Conservation (phyloP, 1,140 invertebrate genomes). For the Octopus bimaculoides region DNA sequence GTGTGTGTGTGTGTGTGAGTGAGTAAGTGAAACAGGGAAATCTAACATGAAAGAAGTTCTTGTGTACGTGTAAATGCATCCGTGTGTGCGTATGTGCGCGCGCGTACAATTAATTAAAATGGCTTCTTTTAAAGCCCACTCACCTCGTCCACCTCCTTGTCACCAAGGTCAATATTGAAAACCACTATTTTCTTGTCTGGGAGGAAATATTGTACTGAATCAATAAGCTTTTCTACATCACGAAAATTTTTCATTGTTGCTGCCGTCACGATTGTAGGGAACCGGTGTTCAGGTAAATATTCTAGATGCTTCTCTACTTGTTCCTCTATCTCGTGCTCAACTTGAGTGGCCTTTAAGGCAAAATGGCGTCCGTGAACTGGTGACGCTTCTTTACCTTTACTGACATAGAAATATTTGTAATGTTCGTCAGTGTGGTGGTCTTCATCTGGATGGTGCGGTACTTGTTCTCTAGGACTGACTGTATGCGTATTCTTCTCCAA, state of each 20-base stretch:
- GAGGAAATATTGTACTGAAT: slow-evolving; percentile 30
- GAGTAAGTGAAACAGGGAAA: neutral
- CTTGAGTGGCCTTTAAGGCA: neutral
- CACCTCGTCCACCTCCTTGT: slow-evolving; percentile 19
- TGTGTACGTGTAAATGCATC: neutral
- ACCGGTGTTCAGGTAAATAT: slow-evolving; percentile 10
- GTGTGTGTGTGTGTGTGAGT: neutral
- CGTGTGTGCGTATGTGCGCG: neutral
- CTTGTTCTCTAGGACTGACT: neutral
- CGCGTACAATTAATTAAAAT: neutral
- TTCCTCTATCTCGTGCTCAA: neutral
- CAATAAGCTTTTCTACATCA: slow-evolving; percentile 26
- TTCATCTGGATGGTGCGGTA: neutral
- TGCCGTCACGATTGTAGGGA: slow-evolving; percentile 29
- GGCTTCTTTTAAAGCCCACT: neutral
- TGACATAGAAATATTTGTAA: neutral
- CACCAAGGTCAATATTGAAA: slow-evolving; percentile 24
- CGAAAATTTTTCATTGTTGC: slow-evolving; percentile 20
- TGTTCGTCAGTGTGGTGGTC: neutral
- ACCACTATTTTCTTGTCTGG: slow-evolving; percentile 23
- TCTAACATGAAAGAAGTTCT: too few species aligned
- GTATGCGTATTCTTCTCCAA: neutral
- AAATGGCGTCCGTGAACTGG: slow-evolving; percentile 1
- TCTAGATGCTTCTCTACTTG: neutral
- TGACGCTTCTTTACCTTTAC: neutral